phyloP scores from a whole-genome alignment of 2,113 vertebrate species.

The Brienomyrus longianalis region DNA sequence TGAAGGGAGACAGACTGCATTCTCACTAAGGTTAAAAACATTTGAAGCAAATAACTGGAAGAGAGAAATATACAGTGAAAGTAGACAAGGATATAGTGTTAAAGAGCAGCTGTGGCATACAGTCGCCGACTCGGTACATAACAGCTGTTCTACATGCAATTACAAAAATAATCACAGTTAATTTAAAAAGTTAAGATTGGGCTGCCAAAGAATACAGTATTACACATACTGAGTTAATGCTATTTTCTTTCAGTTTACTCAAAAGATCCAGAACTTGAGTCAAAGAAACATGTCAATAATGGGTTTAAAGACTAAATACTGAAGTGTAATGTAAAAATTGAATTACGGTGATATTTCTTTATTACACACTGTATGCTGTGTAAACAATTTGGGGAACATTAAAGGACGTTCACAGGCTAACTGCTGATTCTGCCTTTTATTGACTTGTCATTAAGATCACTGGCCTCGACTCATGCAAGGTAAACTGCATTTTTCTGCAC shows the following conservation, averaged over 20 bases:
- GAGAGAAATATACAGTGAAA: neutral
- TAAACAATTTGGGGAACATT: constrained; percentile 70
- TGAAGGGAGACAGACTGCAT: neutral
- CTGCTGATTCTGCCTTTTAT: neutral
- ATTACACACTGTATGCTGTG: constrained; percentile 76
- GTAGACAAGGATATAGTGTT: neutral
- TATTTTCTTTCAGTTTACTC: constrained; percentile 53
- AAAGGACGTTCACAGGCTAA: constrained; percentile 64
- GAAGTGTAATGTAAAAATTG: constrained; percentile 5
- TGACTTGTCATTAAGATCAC: neutral
- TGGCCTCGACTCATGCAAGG: neutral
- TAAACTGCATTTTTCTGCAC: neutral
- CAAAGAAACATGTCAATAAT: constrained; percentile 49
- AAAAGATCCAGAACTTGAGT: constrained; percentile 55
- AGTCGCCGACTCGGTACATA: neutral
- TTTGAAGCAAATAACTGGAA: neutral
- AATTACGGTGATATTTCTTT: constrained; percentile 59
- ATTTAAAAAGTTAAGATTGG: neutral
- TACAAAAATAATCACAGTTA: neutral
- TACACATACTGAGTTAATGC: constrained; percentile 65
- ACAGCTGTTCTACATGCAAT: neutral
- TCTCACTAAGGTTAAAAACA: neutral
- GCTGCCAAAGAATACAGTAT: constrained; percentile 43
- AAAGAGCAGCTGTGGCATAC: neutral
- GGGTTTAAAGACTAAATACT: constrained; percentile 46